phyloP scores from a whole-genome alignment of 2,113 vertebrate genomes.

The Elephantulus edwardii region DNA sequence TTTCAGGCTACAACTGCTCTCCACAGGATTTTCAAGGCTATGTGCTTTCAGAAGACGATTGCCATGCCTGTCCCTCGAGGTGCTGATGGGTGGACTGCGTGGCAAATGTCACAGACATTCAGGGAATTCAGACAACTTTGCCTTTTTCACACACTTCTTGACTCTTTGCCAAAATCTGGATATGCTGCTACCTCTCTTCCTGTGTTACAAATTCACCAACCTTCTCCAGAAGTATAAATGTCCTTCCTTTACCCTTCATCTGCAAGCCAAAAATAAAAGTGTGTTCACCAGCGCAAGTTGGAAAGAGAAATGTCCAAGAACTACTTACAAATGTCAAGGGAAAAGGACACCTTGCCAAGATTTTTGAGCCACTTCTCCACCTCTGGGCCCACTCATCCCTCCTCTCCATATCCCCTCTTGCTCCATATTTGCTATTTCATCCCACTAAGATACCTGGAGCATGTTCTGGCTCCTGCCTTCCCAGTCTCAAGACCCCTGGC shows the following conservation, averaged over 20 bases:
- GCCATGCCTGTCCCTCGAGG: background rate
- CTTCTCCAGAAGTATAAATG: background rate
- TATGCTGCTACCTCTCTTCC: background rate
- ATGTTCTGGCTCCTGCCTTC: background rate
- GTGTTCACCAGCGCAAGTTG: background rate
- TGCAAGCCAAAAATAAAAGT: background rate
- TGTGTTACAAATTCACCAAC: background rate
- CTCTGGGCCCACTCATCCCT: background rate
- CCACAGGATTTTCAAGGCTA: background rate
- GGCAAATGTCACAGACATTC: background rate
- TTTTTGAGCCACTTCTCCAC: background rate
- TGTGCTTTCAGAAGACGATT: background rate
- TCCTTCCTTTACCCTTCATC: background rate
- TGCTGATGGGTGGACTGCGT: background rate
- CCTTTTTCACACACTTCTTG: background rate
- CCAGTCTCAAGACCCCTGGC: background rate
- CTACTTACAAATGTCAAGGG: slow-evolving; percentile 16
- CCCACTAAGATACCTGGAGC: background rate
- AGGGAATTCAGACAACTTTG: background rate
- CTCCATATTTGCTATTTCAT: background rate
- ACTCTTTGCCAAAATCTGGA: background rate
- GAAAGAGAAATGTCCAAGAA: background rate
- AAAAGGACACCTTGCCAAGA: background rate
- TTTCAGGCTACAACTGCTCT: background rate
- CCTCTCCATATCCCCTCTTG: background rate